Conservation (phyloP, 1,140 invertebrate genomes). For the Drosophila pseudoobscura region DNA sequence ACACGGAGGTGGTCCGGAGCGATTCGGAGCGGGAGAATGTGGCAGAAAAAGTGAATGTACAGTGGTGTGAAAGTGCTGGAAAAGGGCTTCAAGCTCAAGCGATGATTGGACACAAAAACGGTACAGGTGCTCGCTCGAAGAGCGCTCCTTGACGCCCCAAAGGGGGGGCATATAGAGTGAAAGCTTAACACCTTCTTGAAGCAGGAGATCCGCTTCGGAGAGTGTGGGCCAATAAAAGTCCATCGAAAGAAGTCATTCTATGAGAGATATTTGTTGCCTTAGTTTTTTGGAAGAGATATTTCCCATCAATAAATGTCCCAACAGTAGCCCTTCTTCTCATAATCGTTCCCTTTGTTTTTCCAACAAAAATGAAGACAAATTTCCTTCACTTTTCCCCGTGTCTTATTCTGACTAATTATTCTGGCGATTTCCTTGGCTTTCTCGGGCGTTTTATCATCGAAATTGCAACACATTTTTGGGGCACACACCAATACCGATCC, state of each 20-base stretch:
- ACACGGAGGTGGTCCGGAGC: neutral
- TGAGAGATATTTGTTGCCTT: too few relatives aligned
- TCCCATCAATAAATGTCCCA: too few relatives aligned
- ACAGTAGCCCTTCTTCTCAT: too few relatives aligned
- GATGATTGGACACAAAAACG: slow-evolving; percentile 27
- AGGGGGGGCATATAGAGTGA: too few relatives aligned
- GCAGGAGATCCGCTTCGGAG: too few relatives aligned
- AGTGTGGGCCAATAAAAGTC: too few relatives aligned
- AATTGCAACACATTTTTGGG: slow-evolving; percentile 51
- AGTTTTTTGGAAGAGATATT: too few relatives aligned
- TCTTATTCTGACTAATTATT: slow-evolving; percentile 23
- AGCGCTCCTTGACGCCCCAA: neutral
- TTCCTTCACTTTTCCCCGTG: slow-evolving; percentile 6
- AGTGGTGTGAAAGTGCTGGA: slow-evolving; percentile 32
- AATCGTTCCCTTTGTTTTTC: too few relatives aligned
- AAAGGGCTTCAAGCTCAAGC: slow-evolving; percentile 17
- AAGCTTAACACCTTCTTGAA: too few relatives aligned
- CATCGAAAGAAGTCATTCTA: too few relatives aligned
- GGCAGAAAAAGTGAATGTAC: slow-evolving; percentile 44
- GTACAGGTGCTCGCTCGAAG: neutral
- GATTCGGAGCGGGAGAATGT: slow-evolving; percentile 14
- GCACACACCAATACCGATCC: neutral
- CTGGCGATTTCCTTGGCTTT: slow-evolving; percentile 3
- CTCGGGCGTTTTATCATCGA: slow-evolving; percentile 9
- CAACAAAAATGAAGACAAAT: neutral